Evolutionary conservation across 1,140 invertebrate genomes (phyloP).

Genomic region (Lysiphlebus fabarum): DNA sequence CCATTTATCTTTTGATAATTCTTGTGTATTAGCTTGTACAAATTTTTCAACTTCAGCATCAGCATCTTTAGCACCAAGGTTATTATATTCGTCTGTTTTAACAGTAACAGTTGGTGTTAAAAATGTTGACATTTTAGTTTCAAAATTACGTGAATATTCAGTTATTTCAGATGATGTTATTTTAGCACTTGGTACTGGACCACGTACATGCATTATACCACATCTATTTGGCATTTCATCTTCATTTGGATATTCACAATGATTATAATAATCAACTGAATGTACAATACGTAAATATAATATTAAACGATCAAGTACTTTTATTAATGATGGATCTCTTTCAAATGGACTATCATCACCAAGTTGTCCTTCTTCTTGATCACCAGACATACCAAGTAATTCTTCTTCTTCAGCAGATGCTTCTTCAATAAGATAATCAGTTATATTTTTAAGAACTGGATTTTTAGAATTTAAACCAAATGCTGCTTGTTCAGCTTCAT

Average conservation of each 20-base stretch:
- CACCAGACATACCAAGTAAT: slow-evolving; percentile 72
- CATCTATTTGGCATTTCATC: slow-evolving; percentile 99
- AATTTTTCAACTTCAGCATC: slow-evolving; percentile 94
- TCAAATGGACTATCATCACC: slow-evolving; percentile 67
- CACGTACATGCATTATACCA: slow-evolving; percentile 96
- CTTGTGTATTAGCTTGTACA: slow-evolving; percentile 89
- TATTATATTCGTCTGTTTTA: slow-evolving; percentile 75
- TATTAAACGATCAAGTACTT: slow-evolving; percentile 54
- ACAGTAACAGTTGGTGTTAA: slow-evolving; percentile 68
- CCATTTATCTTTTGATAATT: slow-evolving; percentile 97
- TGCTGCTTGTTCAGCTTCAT: slow-evolving; percentile 52
- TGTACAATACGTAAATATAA: slow-evolving; percentile 77
- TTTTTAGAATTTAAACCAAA: slow-evolving; percentile 88
- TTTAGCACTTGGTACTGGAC: slow-evolving; percentile 76
- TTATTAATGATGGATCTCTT: slow-evolving; percentile 72
- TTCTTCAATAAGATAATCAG: slow-evolving; percentile 97
- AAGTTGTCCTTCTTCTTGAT: slow-evolving; percentile 58
- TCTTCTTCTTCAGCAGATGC: slow-evolving; percentile 98
- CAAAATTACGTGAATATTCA: slow-evolving; percentile 57
- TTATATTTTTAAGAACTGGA: slow-evolving; percentile 95
- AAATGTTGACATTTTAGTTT: slow-evolving; percentile 86
- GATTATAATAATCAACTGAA: slow-evolving; percentile 98
- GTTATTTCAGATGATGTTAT: slow-evolving; percentile 56
- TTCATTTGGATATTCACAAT: slow-evolving; percentile 98
- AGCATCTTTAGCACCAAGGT: slow-evolving; percentile 83